Conservation (phyloP, 2,797 vertebrate species). For the Triplophysa bombifrons region DNA sequence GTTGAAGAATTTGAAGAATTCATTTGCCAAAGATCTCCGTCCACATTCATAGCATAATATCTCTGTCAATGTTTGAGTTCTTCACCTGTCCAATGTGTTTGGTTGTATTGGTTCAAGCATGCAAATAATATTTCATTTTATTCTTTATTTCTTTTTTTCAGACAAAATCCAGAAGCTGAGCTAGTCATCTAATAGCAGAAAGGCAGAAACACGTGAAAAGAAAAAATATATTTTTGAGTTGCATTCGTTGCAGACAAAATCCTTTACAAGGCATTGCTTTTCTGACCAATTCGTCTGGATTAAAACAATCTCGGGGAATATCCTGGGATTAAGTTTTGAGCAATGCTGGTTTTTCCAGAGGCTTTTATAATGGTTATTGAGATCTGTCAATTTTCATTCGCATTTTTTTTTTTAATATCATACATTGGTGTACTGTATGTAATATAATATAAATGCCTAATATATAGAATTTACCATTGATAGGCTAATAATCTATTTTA, state of each 20-base stretch:
- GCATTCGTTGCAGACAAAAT: constrained; percentile 43
- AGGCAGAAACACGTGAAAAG: constrained; percentile 12
- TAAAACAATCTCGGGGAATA: constrained; percentile 65
- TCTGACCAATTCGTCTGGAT: constrained; percentile 64
- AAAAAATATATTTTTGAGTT: constrained; percentile 30
- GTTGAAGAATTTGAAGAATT: neutral
- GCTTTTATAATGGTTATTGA: constrained; percentile 48
- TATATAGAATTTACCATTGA: neutral
- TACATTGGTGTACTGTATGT: too few species aligned
- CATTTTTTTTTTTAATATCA: too few species aligned
- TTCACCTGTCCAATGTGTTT: neutral
- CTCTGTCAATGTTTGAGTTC: neutral
- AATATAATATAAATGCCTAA: too few species aligned
- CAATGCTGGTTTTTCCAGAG: constrained; percentile 47
- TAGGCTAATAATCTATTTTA: neutral
- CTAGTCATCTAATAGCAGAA: constrained; percentile 27
- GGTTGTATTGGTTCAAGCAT: neutral
- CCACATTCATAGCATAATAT: neutral
- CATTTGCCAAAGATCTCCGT: neutral
- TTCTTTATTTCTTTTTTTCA: neutral
- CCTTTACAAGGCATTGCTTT: constrained; percentile 58
- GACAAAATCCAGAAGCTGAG: constrained; percentile 30
- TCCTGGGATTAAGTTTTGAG: constrained; percentile 65
- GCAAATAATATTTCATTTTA: neutral
- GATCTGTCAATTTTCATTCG: constrained; percentile 14